Conservation (phyloP, 2,888 invertebrate genomes). For the Tinea trinotella region DNA sequence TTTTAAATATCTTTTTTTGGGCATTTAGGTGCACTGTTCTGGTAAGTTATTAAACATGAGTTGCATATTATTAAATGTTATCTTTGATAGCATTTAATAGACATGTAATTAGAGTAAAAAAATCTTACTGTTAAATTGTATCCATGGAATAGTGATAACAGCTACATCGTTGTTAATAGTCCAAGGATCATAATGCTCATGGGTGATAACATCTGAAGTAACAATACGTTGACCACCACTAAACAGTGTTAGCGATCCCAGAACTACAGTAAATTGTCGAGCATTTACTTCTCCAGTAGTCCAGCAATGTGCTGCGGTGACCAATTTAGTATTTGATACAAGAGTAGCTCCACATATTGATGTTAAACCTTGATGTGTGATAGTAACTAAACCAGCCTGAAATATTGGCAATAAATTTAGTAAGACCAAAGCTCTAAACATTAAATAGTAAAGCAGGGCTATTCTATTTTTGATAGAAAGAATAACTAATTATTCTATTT, state of each 20-base stretch:
- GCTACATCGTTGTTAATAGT: slow-evolving; percentile 33
- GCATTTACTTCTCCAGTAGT: slow-evolving; percentile 28
- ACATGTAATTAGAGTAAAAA: not conserved
- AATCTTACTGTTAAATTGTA: slow-evolving; percentile 16
- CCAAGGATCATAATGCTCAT: slow-evolving; percentile 29
- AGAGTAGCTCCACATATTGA: slow-evolving; percentile 29
- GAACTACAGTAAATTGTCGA: slow-evolving; percentile 33
- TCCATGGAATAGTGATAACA: slow-evolving; percentile 24
- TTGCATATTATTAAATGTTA: no score
- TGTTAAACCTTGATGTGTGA: slow-evolving; percentile 21
- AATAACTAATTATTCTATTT: no score
- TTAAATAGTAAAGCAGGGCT: no score
- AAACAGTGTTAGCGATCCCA: slow-evolving; percentile 36
- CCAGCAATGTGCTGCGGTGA: slow-evolving; percentile 34
- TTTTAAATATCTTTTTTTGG: no score
- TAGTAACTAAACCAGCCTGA: slow-evolving; percentile 28
- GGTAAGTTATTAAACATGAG: no score
- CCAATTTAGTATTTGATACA: slow-evolving; percentile 25
- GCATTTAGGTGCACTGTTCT: no score
- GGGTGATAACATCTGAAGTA: slow-evolving; percentile 28
- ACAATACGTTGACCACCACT: slow-evolving; percentile 23
- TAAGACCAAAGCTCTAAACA: no score
- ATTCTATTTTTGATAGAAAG: no score
- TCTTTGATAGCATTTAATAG: no score
- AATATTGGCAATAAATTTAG: not conserved